These are phyloP conservation scores for Phallusia fumigata DNA, from an alignment of 23 tunicate species.

Conservation along the genomic window DNA sequence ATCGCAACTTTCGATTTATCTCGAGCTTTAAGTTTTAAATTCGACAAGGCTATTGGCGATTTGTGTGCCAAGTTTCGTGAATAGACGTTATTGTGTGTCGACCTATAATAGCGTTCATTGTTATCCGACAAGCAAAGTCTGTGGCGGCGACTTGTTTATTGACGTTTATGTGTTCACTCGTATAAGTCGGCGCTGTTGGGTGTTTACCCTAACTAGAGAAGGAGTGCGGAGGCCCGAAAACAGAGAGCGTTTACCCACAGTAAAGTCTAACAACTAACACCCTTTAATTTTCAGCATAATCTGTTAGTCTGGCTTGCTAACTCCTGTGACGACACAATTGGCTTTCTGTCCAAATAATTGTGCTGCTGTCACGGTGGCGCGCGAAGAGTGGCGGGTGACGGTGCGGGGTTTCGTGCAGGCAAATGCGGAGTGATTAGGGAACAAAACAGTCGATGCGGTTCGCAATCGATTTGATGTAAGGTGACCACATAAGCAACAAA, in stretches of 20 bases:
- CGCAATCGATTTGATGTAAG: constrained; percentile 42
- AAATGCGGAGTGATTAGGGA: background rate
- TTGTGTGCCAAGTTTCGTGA: background rate
- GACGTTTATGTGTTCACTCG: background rate
- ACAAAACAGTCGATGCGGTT: constrained; percentile 41
- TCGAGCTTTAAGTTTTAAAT: too few species aligned
- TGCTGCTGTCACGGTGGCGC: constrained; percentile 9
- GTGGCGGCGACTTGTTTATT: background rate
- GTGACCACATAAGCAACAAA: constrained; percentile 13
- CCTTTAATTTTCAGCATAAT: background rate
- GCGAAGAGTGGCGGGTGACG: background rate
- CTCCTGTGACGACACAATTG: constrained; percentile 11
- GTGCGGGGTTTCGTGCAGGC: background rate
- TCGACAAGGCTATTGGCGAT: too few species aligned
- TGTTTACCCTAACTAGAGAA: background rate
- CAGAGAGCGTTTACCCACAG: background rate
- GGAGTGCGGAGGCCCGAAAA: background rate
- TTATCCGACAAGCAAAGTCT: background rate
- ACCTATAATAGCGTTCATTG: background rate
- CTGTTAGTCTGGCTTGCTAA: constrained; percentile 11
- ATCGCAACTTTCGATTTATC: too few species aligned
- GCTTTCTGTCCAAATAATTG: constrained; percentile 12
- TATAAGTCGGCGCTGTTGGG: background rate
- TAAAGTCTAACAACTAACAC: constrained; percentile 1
- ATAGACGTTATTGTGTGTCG: background rate